Percentiles rank a stretch among this genome's conserved stretches.
Conservation (phyloP, 1,140 invertebrate species). For the Anoplolepis gracilipes region DNA sequence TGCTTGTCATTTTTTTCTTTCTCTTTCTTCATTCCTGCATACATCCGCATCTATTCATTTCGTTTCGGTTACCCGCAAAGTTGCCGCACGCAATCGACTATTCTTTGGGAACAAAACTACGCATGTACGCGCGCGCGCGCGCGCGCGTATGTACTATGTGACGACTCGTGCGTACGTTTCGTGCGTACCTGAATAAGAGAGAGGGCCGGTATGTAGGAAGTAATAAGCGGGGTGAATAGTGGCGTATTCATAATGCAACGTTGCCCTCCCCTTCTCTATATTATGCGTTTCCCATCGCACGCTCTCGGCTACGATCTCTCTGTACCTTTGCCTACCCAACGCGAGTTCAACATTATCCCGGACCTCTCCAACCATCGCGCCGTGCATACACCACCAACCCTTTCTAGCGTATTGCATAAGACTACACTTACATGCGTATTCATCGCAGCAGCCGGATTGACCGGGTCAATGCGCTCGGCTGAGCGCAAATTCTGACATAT, state of each 20-base stretch:
- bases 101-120: constrained; percentile 73
- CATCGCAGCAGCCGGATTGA: constrained; percentile 80
- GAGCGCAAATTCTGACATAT: constrained; percentile 65
- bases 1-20: not conserved
- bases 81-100: constrained; percentile 30
- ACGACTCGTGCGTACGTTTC: constrained; percentile 46
- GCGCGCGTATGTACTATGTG: too few relatives aligned
- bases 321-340: constrained; percentile 10
- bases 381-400: constrained; percentile 65
- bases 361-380: constrained; percentile 72
- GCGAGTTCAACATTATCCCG: constrained; percentile 75
- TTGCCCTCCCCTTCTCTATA: constrained; percentile 42
- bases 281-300: constrained; percentile 71
- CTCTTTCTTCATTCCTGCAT: not conserved
- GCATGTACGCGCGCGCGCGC: not conserved
- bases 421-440: constrained; percentile 81
- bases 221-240: constrained; percentile 81
- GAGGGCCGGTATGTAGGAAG: constrained; percentile 72
- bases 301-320: constrained; percentile 25
- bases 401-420: constrained; percentile 76
- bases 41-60: not conserved
- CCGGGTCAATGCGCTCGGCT: constrained; percentile 83
- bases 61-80: constrained; percentile 19
- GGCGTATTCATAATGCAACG: constrained; percentile 81
- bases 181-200: constrained; percentile 48